phyloP scores from a whole-genome alignment of 1,140 invertebrate species.

The Cheumatopsyche charites region DNA sequence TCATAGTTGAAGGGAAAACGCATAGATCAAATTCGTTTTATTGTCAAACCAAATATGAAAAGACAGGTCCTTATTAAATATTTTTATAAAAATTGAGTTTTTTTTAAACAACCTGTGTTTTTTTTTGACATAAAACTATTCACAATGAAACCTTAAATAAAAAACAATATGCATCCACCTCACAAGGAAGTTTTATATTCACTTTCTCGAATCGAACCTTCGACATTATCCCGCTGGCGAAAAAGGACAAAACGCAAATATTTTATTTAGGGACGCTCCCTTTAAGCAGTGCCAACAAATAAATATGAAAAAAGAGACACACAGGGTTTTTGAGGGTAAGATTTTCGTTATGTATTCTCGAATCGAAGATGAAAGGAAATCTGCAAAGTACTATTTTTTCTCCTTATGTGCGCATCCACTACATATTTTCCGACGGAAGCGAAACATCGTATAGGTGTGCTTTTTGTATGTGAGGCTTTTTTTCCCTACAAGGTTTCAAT shows the following conservation, averaged over 20 bases:
- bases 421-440: background rate
- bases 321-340: background rate
- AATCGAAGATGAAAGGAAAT: slow-evolving; percentile 21
- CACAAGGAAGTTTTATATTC: background rate
- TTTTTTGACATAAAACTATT: too few species aligned
- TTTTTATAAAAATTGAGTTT: too few species aligned
- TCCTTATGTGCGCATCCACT: too few species aligned
- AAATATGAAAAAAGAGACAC: background rate
- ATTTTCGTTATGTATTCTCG: slow-evolving; percentile 15
- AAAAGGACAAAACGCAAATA: background rate
- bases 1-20: too few species aligned
- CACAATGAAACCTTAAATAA: too few species aligned
- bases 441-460: too few species aligned
- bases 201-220: background rate
- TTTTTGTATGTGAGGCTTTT: too few species aligned
- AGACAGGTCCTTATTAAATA: too few species aligned
- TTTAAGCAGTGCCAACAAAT: slow-evolving; percentile 1
- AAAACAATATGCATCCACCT: too few species aligned
- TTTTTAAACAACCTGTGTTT: too few species aligned
- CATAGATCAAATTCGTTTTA: too few species aligned
- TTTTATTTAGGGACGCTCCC: slow-evolving; percentile 8
- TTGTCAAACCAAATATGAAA: too few species aligned
- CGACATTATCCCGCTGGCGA: background rate
- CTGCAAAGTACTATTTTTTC: slow-evolving; percentile 10
- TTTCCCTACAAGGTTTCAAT: background rate